Evolutionary conservation across 2,113 vertebrate genomes (phyloP).

Genomic region (Microcebus lehilahytsara): DNA sequence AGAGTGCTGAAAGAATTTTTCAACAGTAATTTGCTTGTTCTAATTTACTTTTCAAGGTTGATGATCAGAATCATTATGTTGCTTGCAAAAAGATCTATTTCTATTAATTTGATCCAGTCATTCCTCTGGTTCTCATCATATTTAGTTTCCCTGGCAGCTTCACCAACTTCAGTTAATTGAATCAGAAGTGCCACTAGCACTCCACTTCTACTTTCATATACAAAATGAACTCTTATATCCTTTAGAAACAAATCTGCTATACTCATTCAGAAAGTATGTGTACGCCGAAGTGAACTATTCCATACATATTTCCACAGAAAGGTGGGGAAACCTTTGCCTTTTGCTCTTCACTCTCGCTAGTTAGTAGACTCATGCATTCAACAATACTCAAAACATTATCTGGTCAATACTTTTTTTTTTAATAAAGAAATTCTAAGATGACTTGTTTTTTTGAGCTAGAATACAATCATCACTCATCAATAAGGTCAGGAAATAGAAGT

Average conservation of each 20-base stretch:
- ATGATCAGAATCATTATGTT: slow-evolving; percentile 79
- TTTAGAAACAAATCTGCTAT: slow-evolving; percentile 73
- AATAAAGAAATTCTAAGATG: not conserved
- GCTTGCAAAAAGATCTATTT: slow-evolving; percentile 84
- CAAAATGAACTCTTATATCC: slow-evolving; percentile 57
- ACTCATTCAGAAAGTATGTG: slow-evolving; percentile 76
- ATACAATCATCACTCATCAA: not conserved
- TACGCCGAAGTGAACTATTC: slow-evolving; percentile 34
- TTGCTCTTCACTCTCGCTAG: slow-evolving; percentile 24
- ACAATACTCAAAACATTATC: not conserved
- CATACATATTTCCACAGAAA: not conserved
- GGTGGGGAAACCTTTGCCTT: slow-evolving; percentile 55
- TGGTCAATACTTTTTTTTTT: not conserved
- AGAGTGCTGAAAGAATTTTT: slow-evolving; percentile 87
- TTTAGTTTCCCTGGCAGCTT: slow-evolving; percentile 81
- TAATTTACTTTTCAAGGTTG: slow-evolving; percentile 88
- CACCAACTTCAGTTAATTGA: slow-evolving; percentile 82
- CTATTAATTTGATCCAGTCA: slow-evolving; percentile 83
- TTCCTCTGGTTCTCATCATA: slow-evolving; percentile 82
- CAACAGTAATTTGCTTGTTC: slow-evolving; percentile 87
- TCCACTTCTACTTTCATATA: slow-evolving; percentile 77
- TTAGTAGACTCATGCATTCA: not conserved
- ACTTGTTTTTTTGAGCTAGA: not conserved
- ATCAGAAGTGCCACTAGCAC: slow-evolving; percentile 75
- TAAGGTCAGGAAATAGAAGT: slow-evolving; percentile 10